Base-by-base conservation (phyloP, 30 jellyfish, hydroid and myxozoan species). In the Pelagia noctiluca region DNA sequence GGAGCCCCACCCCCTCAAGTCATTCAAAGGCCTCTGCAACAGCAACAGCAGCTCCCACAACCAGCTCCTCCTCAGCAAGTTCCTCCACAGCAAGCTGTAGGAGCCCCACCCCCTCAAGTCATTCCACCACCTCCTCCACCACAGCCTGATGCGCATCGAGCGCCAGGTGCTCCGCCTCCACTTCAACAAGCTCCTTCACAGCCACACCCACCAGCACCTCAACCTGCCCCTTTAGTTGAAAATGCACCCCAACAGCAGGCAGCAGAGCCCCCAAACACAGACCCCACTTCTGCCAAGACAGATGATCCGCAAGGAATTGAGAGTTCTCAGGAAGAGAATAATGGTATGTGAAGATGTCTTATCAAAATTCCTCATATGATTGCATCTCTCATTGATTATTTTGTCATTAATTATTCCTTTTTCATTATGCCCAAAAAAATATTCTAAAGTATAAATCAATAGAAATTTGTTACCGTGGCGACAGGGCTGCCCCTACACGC, bases 131-230 rank as follows among this genome's bases (percentile, higher is more conserved):
- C 32, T 24, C 71, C 73, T 30, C 94, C 85, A 47, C 78, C 4
- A 23, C 89, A 50, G 29, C 88, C 88, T 36, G 80, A 73, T 3
- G 72, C 34, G 1, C 84, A 63, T 35, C 81, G 35, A 21, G 62
- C 32, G 35, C 85, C 94, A 2, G 82, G 36, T 36, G 81, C 52
- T 35, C 84, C 63, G 26, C 89, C 86, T 0, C 85, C 89, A 8
- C 95, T 85, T 0, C 81, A 34, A 36, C 90, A 80, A 46, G 63
- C 73, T 5, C 90, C 79, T 5, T 76, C 90, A 7, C 88, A 35
- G 66, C 88, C 50, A 22, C 84, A 31, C 35, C 87, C 75, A 16
- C 62, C 36, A 2, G 76, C 48, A 34, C 67, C 89, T 24, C 80
- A 66, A 63, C 46, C 37, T 35, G 72, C 81, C 18, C 81, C 89